Percentiles rank a stretch among this genome's conserved stretches.
Conservation (phyloP, 2,888 invertebrate species). For the Elysia crispata region DNA sequence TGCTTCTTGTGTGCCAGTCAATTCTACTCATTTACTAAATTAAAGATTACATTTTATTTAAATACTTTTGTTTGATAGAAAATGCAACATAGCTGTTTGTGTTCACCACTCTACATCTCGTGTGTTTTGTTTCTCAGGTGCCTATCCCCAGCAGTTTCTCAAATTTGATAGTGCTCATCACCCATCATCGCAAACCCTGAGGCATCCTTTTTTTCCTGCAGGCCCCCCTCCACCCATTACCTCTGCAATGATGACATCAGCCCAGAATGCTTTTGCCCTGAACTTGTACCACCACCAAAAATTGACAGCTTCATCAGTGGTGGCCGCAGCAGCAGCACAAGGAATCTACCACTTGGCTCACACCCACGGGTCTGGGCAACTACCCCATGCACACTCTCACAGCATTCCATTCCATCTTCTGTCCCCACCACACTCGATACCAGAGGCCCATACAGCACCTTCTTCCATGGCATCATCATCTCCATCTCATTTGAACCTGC, state of each 20-base stretch:
- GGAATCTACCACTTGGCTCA: constrained; percentile 65
- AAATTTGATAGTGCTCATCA: constrained; percentile 57
- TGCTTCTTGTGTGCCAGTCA: background rate
- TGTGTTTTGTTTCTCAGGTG: too few relatives aligned
- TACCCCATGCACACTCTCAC: constrained; percentile 48
- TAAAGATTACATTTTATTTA: too few relatives aligned
- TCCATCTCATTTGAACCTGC: too few relatives aligned
- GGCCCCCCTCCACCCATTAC: constrained; percentile 44
- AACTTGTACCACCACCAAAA: constrained; percentile 27
- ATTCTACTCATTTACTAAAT: too few relatives aligned
- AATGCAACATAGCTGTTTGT: too few relatives aligned
- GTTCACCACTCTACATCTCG: too few relatives aligned
- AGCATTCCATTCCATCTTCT: constrained; percentile 50
- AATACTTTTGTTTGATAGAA: too few relatives aligned
- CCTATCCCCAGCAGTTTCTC: constrained; percentile 55
- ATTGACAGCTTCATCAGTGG: constrained; percentile 35
- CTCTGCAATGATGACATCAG: constrained; percentile 44
- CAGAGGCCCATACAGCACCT: constrained; percentile 27
- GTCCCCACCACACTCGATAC: constrained; percentile 49
- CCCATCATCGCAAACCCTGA: constrained; percentile 47
- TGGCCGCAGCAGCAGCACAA: background rate
- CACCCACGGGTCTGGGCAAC: constrained; percentile 59
- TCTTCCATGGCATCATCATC: background rate
- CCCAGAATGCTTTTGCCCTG: constrained; percentile 46
- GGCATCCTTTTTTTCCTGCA: constrained; percentile 37